Evolutionary conservation across 2,113 vertebrate genomes (phyloP).

Genomic region (Cinclus cinclus): DNA sequence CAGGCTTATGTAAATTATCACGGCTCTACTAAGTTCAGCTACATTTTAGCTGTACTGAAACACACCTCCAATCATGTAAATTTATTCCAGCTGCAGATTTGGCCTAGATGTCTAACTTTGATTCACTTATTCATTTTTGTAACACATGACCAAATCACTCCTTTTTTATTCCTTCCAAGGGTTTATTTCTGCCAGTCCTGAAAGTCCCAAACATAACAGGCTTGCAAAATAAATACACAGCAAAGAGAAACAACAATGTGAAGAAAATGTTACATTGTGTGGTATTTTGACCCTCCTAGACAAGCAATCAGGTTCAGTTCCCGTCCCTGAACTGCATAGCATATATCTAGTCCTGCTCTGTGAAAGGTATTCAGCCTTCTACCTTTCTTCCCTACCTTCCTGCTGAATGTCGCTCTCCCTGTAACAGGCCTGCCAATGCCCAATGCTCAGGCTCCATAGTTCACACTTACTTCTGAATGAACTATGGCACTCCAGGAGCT

Average conservation of each 20-base stretch:
- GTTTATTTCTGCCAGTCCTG: neutral
- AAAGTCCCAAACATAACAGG: neutral
- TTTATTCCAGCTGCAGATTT: slow-evolving; percentile 23
- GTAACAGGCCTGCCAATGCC: neutral
- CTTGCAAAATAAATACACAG: neutral
- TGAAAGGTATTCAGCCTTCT: neutral
- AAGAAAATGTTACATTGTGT: neutral
- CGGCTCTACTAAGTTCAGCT: neutral
- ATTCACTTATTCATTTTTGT: neutral
- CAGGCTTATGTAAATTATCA: neutral
- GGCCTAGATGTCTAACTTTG: neutral
- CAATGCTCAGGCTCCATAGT: neutral
- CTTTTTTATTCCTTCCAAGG: neutral
- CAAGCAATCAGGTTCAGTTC: neutral
- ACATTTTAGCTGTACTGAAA: neutral
- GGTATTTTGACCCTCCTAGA: neutral
- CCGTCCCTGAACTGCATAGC: neutral
- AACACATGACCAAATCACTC: neutral
- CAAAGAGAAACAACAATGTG: neutral
- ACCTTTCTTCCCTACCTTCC: neutral
- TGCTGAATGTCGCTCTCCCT: neutral
- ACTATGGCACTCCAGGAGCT: neutral
- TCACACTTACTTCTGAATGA: neutral
- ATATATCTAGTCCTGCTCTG: neutral
- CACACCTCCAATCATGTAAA: neutral